Evolutionary conservation across 2,888 invertebrate species (phyloP).

Genomic region (Heliconius erato): DNA sequence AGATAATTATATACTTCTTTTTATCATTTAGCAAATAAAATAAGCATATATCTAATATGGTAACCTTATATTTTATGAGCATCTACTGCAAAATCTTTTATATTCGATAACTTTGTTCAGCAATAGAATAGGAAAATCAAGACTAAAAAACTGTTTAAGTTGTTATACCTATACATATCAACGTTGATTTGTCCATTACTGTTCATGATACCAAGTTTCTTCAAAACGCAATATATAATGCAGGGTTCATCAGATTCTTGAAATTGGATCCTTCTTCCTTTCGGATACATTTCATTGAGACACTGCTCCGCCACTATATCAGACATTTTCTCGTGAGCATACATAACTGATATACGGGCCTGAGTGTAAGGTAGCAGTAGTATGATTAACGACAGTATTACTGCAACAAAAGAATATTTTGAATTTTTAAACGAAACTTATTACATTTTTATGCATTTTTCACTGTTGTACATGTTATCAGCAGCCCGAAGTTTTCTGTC

Average conservation of each 20-base stretch:
- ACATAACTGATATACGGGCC: constrained; percentile 77
- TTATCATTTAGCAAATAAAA: no score
- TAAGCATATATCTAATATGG: no score
- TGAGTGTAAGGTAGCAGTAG: constrained; percentile 57
- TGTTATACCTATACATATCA: constrained; percentile 71
- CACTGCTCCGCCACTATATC: constrained; percentile 74
- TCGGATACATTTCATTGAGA: constrained; percentile 76
- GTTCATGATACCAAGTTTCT: constrained; percentile 78
- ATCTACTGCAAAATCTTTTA: no score
- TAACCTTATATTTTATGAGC: no score
- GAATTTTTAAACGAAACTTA: neutral
- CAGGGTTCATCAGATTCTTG: constrained; percentile 79
- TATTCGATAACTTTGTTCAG: no score
- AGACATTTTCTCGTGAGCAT: constrained; percentile 75
- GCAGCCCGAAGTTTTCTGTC: neutral
- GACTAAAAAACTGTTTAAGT: no score
- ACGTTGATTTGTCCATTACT: constrained; percentile 71
- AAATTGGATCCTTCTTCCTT: constrained; percentile 65
- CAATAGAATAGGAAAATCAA: no score
- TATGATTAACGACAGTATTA: constrained; percentile 37
- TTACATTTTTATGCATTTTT: neutral
- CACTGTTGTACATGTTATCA: neutral
- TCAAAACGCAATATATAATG: constrained; percentile 79
- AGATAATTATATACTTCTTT: no score
- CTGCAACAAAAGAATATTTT: constrained; percentile 47